A percentile compares a stretch with the other conserved stretches of the same genome.
Conservation (phyloP, 1,140 invertebrate species). For the Eriocheir sinensis region DNA sequence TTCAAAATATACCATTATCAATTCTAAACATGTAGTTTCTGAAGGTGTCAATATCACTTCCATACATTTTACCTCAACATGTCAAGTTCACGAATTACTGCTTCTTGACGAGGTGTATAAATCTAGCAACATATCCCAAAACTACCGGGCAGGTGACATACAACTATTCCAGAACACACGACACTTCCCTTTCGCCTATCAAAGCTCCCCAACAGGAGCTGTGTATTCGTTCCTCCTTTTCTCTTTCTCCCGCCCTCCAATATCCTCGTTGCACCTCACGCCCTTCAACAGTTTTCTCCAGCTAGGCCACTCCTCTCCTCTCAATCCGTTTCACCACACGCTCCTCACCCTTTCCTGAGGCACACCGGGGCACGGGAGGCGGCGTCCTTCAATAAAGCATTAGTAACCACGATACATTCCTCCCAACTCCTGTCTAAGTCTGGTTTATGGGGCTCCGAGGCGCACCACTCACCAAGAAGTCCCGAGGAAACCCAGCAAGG, state of each 20-base stretch:
- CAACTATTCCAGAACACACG: background rate
- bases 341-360: background rate
- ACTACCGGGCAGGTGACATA: background rate
- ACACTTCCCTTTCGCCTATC: background rate
- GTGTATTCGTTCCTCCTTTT: background rate
- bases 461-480: background rate
- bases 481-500: background rate
- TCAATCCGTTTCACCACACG: background rate
- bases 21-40: too few species aligned
- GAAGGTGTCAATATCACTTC: too few species aligned
- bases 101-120: too few species aligned
- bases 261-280: background rate
- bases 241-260: background rate
- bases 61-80: too few species aligned
- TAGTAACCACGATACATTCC: background rate
- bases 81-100: too few species aligned
- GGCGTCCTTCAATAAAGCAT: constrained; percentile 27
- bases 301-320: background rate
- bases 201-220: background rate
- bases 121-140: too few species aligned
- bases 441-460: background rate
- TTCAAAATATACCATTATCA: too few species aligned
- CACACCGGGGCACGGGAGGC: background rate
- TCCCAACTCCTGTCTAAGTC: background rate
- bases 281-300: background rate